A percentile compares a stretch with the other conserved stretches of the same genome.
These are phyloP conservation scores for Rostratula benghalensis DNA, from an alignment of 2,113 vertebrate species.

Conservation along the genomic window DNA sequence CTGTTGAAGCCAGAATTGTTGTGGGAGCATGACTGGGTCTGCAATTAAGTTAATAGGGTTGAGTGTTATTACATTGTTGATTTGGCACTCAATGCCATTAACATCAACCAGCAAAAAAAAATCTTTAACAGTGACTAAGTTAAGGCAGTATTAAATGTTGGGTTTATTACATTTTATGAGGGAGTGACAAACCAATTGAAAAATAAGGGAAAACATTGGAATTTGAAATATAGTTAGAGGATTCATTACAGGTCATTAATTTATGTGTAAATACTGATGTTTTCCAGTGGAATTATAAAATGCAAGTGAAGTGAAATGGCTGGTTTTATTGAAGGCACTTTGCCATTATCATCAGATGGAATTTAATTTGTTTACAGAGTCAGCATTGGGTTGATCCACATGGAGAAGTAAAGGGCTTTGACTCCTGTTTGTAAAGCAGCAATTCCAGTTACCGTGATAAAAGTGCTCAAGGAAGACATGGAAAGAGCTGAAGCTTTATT, in stretches of 20 bases:
- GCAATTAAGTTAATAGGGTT: conserved; percentile 55
- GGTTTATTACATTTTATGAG: conserved; percentile 47
- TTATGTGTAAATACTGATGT: conserved; percentile 55
- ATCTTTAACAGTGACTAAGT: conserved; percentile 37
- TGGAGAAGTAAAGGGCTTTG: not conserved
- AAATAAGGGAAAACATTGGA: conserved; percentile 43
- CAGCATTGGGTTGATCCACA: not conserved
- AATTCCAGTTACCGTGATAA: not conserved
- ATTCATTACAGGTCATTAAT: conserved; percentile 56
- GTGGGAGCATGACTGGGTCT: conserved; percentile 17
- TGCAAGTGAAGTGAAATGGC: conserved; percentile 19
- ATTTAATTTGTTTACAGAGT: conserved; percentile 46
- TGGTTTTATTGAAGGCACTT: conserved; percentile 36
- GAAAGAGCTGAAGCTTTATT: not conserved
- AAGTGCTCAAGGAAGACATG: not conserved
- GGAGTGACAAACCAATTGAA: conserved; percentile 60
- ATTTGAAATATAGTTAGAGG: conserved; percentile 50
- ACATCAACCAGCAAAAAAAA: conserved; percentile 44
- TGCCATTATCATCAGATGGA: conserved; percentile 43
- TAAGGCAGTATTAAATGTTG: conserved; percentile 23
- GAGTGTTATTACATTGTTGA: conserved; percentile 49
- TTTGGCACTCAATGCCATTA: conserved; percentile 53
- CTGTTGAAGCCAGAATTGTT: conserved; percentile 36
- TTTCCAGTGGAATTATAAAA: conserved; percentile 56
- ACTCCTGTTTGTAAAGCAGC: not conserved